Evolutionary conservation across 1,140 invertebrate species (phyloP).

Genomic region (Globodera rostochiensis): DNA sequence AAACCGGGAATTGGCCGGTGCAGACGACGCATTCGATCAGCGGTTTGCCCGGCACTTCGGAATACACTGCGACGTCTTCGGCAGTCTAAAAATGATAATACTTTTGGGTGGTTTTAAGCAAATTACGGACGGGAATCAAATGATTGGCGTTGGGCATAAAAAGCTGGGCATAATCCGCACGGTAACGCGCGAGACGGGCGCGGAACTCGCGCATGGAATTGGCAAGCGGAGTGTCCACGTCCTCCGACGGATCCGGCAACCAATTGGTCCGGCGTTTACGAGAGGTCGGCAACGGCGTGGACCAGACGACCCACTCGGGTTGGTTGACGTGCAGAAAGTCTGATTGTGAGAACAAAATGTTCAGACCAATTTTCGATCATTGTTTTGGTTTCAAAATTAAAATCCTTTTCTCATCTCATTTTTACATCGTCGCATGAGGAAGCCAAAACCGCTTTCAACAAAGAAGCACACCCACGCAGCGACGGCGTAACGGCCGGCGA

Average conservation of each 20-base stretch:
- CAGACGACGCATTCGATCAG: slow-evolving; percentile 29
- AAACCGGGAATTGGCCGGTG: slow-evolving; percentile 18
- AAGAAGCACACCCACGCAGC: slow-evolving; percentile 37
- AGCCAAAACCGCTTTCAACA: slow-evolving; percentile 28
- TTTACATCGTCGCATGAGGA: slow-evolving; percentile 29
- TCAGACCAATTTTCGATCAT: too few species aligned
- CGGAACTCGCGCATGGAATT: slow-evolving; percentile 22
- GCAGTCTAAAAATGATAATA: not conserved
- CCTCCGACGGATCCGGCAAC: slow-evolving; percentile 13
- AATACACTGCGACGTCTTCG: not conserved
- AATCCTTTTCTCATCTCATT: not conserved
- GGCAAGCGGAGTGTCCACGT: not conserved
- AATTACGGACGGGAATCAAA: slow-evolving; percentile 11
- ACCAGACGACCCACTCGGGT: slow-evolving; percentile 15
- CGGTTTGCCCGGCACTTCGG: not conserved
- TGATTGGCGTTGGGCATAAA: not conserved
- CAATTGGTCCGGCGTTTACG: slow-evolving; percentile 32
- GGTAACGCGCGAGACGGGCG: slow-evolving; percentile 15
- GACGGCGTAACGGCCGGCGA: slow-evolving; percentile 31
- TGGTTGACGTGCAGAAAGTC: slow-evolving; percentile 30
- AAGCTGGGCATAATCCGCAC: slow-evolving; percentile 27
- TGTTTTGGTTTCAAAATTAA: too few species aligned
- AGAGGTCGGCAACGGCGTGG: not conserved
- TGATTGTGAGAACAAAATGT: not conserved
- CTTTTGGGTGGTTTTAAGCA: not conserved